phyloP scores from a whole-genome alignment of 2,113 vertebrate species.

The Chaetura pelagica region DNA sequence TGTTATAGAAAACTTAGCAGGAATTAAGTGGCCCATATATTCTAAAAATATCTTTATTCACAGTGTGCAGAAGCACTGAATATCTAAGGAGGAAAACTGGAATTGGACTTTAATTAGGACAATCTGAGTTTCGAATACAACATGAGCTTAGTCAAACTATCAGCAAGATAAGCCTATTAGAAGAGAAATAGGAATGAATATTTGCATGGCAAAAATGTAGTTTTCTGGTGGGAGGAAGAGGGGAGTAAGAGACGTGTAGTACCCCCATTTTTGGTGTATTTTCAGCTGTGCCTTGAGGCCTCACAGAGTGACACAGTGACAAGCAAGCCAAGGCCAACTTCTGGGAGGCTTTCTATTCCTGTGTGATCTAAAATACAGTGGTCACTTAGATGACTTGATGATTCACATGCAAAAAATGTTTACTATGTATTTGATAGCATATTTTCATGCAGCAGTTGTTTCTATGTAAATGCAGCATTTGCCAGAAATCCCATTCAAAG shows the following conservation, averaged over 20 bases:
- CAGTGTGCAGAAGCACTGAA: constrained; percentile 56
- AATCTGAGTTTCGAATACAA: constrained; percentile 36
- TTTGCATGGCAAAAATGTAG: not conserved
- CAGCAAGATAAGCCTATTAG: constrained; percentile 34
- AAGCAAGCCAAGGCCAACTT: not conserved
- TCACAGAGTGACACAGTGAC: not conserved
- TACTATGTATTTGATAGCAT: not conserved
- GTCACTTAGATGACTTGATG: not conserved
- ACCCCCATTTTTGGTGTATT: not conserved
- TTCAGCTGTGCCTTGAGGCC: not conserved
- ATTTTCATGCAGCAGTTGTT: not conserved
- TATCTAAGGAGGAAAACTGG: constrained; percentile 51
- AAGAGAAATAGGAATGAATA: constrained; percentile 11
- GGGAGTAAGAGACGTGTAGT: not conserved
- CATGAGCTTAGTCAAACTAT: constrained; percentile 43
- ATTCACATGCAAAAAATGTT: not conserved
- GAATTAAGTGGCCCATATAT: constrained; percentile 73
- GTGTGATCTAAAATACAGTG: not conserved
- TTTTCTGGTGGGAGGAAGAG: not conserved
- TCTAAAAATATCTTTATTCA: constrained; percentile 75
- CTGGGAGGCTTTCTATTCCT: not conserved
- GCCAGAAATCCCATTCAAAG: not conserved
- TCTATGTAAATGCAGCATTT: not conserved
- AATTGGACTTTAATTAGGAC: constrained; percentile 67
- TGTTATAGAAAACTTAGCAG: constrained; percentile 76